A percentile compares a stretch with the other conserved stretches of the same genome.
Evolutionary conservation across 1,140 invertebrate species (phyloP).

Genomic region (Drosophila lowei): DNA sequence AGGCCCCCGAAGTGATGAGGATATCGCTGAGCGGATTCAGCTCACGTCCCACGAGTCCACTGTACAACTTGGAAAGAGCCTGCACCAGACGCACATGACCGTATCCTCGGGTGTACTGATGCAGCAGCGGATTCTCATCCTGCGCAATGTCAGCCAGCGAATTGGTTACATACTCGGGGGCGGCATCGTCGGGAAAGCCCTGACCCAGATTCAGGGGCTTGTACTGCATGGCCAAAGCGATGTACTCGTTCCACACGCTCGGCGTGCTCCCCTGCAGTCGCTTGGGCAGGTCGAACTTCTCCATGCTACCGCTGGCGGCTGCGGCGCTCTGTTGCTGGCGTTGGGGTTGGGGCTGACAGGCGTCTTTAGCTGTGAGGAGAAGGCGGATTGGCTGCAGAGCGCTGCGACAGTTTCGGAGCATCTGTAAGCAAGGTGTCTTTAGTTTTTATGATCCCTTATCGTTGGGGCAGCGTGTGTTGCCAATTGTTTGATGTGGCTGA

Average conservation of each 20-base stretch:
- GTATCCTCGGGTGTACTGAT: conserved; percentile 96
- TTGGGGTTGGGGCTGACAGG: conserved; percentile 3
- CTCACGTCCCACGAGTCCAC: conserved; percentile 88
- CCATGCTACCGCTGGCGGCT: conserved; percentile 43
- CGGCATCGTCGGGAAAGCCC: conserved; percentile 97
- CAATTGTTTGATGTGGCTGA: conserved; percentile 17
- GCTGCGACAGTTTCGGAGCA: conserved; percentile 49
- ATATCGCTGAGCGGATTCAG: conserved; percentile 94
- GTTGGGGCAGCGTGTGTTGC: conserved; percentile 12
- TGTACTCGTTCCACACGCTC: conserved; percentile 95
- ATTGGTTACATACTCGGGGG: conserved; percentile 92
- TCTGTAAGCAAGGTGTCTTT: conserved; percentile 39
- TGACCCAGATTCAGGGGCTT: conserved; percentile 98
- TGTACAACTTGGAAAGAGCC: conserved; percentile 93
- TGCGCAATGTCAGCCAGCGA: conserved; percentile 88
- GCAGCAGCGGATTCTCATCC: conserved; percentile 89
- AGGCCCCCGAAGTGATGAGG: conserved; percentile 95
- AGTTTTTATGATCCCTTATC: conserved; percentile 14
- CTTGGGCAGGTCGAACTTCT: conserved; percentile 86
- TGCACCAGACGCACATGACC: conserved; percentile 96
- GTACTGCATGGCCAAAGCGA: conserved; percentile 92
- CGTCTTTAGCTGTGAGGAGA: background rate
- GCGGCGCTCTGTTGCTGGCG: conserved; percentile 24
- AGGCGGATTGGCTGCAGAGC: conserved; percentile 8
- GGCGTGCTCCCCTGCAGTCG: conserved; percentile 86